Evolutionary conservation across 1,140 invertebrate genomes (phyloP).

Genomic region (Zaprionus tsacasi): DNA sequence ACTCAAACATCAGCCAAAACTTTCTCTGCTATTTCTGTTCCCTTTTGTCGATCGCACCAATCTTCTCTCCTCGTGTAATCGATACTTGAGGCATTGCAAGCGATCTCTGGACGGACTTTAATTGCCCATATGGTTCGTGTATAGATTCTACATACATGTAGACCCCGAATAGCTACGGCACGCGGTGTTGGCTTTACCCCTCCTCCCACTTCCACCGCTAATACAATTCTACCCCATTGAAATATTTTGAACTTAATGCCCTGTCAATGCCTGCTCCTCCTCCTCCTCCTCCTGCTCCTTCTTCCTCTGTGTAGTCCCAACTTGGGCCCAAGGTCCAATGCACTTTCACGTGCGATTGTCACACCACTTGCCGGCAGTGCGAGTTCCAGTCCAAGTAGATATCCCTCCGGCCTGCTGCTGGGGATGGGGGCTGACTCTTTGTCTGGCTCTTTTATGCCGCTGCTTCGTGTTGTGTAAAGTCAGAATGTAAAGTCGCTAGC

Average conservation of each 20-base stretch:
- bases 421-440: constrained; percentile 45
- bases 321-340: constrained; percentile 66
- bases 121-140: constrained; percentile 68
- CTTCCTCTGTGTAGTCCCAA: constrained; percentile 11
- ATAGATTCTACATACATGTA: constrained; percentile 11
- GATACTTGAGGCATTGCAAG: constrained; percentile 3
- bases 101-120: constrained; percentile 33
- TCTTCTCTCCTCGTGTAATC: constrained; percentile 9
- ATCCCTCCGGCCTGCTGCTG: constrained; percentile 5
- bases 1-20: not conserved
- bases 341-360: constrained; percentile 81
- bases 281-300: constrained; percentile 1
- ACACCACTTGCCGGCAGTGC: constrained; percentile 67
- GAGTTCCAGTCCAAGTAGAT: constrained; percentile 34
- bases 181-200: not conserved
- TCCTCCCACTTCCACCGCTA: not conserved
- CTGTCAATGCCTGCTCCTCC: not conserved
- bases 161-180: not conserved
- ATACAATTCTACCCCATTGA: constrained; percentile 7
- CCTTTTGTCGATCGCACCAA: not conserved
- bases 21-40: not conserved
- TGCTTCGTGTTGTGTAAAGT: constrained; percentile 66
- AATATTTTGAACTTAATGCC: constrained; percentile 38
- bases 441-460: constrained; percentile 54
- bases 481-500: constrained; percentile 69